Evolutionary conservation across 1,140 invertebrate genomes (phyloP).

Genomic region (Antheraea mylitta): DNA sequence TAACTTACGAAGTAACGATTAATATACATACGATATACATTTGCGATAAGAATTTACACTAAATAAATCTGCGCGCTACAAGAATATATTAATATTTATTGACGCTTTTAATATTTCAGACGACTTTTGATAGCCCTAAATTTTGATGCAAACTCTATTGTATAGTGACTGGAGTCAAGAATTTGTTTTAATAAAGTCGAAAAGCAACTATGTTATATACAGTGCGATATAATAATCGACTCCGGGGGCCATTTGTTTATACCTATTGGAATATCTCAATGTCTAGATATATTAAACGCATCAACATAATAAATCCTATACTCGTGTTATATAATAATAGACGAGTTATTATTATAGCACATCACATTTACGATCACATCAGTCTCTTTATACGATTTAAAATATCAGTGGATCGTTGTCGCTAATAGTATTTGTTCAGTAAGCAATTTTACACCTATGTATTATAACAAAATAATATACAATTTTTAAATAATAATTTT

Average conservation of each 20-base stretch:
- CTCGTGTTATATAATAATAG: slow-evolving; percentile 24
- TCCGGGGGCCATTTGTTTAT: too few species aligned
- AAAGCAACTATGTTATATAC: too few species aligned
- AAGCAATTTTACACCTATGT: not conserved
- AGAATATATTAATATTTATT: slow-evolving; percentile 31
- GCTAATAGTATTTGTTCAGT: not conserved
- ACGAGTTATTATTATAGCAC: slow-evolving; percentile 33
- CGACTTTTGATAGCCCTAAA: not conserved
- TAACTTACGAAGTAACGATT: not conserved
- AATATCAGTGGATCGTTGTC: not conserved
- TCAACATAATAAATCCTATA: slow-evolving; percentile 7
- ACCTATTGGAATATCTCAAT: too few species aligned
- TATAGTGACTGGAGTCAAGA: too few species aligned
- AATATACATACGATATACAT: not conserved
- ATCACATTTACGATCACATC: slow-evolving; percentile 42
- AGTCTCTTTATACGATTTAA: slow-evolving; percentile 37
- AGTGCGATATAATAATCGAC: too few species aligned
- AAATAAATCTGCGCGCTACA: slow-evolving; percentile 22
- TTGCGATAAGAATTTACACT: slow-evolving; percentile 9
- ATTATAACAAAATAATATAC: not conserved
- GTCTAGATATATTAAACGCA: slow-evolving; percentile 8
- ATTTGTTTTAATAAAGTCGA: too few species aligned
- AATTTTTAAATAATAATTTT: not conserved
- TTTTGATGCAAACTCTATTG: too few species aligned
- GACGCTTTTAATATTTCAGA: slow-evolving; percentile 10